Evolutionary conservation across 2,797 vertebrate genomes (phyloP).

Genomic region (Glyptemys insculpta): DNA sequence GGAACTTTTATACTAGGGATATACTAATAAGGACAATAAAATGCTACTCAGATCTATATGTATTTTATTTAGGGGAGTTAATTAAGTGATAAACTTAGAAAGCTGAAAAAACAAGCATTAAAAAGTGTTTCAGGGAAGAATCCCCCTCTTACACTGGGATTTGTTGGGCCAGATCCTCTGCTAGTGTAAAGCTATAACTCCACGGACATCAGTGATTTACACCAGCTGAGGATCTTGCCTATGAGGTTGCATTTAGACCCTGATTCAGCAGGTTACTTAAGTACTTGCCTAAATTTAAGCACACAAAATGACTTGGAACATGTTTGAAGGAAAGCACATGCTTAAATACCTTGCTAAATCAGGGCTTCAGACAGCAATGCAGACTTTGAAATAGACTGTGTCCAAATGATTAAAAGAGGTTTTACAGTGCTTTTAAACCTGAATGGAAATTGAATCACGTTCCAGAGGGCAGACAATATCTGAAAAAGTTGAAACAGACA

Average conservation of each 20-base stretch:
- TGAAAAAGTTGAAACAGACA: neutral
- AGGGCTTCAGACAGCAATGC: fast-evolving
- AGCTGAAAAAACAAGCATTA: neutral
- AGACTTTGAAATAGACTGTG: neutral
- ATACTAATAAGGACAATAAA: neutral
- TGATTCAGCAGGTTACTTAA: neutral
- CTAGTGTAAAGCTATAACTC: neutral
- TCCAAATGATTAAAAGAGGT: neutral
- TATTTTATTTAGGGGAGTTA: neutral
- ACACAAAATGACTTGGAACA: neutral
- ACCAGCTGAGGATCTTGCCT: neutral
- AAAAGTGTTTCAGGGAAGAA: neutral
- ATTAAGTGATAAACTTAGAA: neutral
- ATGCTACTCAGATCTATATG: neutral
- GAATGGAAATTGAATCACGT: neutral
- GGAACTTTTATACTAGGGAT: neutral
- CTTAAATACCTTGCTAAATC: neutral
- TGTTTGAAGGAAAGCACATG: neutral
- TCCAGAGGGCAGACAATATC: neutral
- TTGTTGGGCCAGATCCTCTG: neutral
- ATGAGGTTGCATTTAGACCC: neutral
- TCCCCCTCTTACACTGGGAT: neutral
- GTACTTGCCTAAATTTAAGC: neutral
- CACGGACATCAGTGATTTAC: neutral
- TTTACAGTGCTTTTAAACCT: constrained; percentile 1